Base-by-base conservation (phyloP, 2,888 invertebrate genomes). In the Tenthredo distinguenda region DNA sequence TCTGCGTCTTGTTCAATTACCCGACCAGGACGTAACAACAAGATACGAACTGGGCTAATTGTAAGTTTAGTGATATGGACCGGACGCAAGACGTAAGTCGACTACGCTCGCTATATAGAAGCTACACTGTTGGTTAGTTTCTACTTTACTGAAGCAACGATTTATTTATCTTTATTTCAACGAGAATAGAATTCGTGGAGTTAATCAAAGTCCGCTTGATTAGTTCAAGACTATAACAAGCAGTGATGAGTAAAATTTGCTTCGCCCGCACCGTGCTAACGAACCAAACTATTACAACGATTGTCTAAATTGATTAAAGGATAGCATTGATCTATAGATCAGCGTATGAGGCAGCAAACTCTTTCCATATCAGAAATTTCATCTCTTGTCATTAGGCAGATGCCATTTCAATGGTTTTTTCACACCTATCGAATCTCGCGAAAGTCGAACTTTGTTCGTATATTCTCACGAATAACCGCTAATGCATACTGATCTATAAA, bases 1-100 rank as follows among this genome's bases (percentile, higher is more conserved):
- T 21, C 26, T 68, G 31, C 18, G 34, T 34, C 34, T 68, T 18
- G 34, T 34, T 34, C 68, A 68, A 68, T 68, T 68, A 68, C 68
- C 15, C 31, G 31, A 68, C 34, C 68, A 68, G 34, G 68, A 68
- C 68, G 68, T 68, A 68, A 68, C 68, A 68, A 18, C 34, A 31
- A 12, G 15, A 34, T 31, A 18, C 68, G 68, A 68, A 68, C 15
- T 68, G 68, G 68, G 68, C 68, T 68, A 68, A 68, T 68, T 68
- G 68, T 68, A 68, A 31, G 68, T 68, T 68, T 68, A 68, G 68
- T 68, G 68, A 68, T 68, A 68, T 68, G 68, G 68, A 68, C 15
- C 68, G 68, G 68, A 68, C 34, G 68, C 68, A 18, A 62, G 68
- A 68, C 34, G 0, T 68, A 68, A 68, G 68, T 68, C 68, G 34